Evolutionary conservation across 2,113 vertebrate genomes (phyloP), one percentile per base, ranked within the genome.

Genomic region (Ahaetulla prasina): DNA sequence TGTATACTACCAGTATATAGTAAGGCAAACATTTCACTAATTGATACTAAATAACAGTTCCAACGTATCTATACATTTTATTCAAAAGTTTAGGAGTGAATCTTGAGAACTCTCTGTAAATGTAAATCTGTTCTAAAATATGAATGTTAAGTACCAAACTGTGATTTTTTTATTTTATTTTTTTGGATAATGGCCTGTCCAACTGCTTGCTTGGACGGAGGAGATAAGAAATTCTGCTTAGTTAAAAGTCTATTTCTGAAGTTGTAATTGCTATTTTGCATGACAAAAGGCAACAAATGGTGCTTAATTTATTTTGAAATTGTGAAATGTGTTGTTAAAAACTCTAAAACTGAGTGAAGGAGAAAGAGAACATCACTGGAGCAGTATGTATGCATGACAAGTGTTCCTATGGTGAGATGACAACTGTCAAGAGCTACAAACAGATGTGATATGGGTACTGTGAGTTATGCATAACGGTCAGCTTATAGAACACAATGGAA

Each of bases 61-160:
- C 4, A 4, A 68, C 12, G 14, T 68, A 68, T 16, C 30, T 68
- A 68, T 16, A 35, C 2, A 16, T 30, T 68, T n/a, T 35, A 68
- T n/a, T 68, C 63, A 68, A n/a, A 35, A 14, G 14, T 68, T 68
- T 35, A 35, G 30, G 14, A 16, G 30, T 30, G 5, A 30, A 35
- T 68, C 30, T 68, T 68, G 63, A 68, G 16, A 68, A 90, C 53
- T 85, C 18, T 2, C 55, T 93, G 22, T 20, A 55, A 95, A 92
- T 90, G n/a, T 88, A 93, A 96, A 92, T 90, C 90, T 92, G 92
- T 86, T 9, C 94, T 90, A 35, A 47, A 90, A 43, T 63, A 85
- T 43, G 9, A 94, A 80, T 1, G 0, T 43, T 88, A 63, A 92
- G 84, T 63, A 91, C 39, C 89, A 90, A 93, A 92, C 16, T 39